Conservation (phyloP, 1,140 invertebrate genomes). For the Gonatopus flavifemur region DNA sequence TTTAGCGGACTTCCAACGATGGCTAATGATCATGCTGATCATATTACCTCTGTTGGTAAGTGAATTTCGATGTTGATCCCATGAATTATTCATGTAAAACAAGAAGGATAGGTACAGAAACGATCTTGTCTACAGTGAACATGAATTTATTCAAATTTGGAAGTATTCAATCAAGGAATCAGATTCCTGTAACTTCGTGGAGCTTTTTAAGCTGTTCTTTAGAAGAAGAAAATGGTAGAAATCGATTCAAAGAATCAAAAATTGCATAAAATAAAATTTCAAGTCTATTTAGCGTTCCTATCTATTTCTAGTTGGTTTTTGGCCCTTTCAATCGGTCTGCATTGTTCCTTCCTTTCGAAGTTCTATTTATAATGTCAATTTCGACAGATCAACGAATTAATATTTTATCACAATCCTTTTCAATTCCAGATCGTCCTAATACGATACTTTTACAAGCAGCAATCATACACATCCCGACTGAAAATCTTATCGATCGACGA, state of each 20-base stretch:
- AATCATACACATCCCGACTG: background rate
- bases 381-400: background rate
- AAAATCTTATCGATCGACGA: background rate
- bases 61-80: conserved; percentile 25
- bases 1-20: conserved; percentile 82
- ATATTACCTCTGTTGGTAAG: conserved; percentile 77
- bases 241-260: too few species aligned
- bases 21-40: conserved; percentile 73
- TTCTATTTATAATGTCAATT: background rate
- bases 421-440: background rate
- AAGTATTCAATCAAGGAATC: conserved; percentile 4
- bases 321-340: background rate
- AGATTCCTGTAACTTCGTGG: background rate
- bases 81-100: conserved; percentile 14
- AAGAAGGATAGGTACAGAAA: background rate
- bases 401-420: too few species aligned
- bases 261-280: background rate
- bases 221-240: too few species aligned
- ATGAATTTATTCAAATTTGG: conserved; percentile 6
- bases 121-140: background rate
- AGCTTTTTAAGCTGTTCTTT: background rate
- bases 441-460: background rate
- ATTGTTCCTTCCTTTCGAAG: background rate
- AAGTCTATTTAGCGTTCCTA: background rate
- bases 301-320: background rate